phyloP scores from a whole-genome alignment of 2,113 vertebrate genomes.

The Oryzias woworae region DNA sequence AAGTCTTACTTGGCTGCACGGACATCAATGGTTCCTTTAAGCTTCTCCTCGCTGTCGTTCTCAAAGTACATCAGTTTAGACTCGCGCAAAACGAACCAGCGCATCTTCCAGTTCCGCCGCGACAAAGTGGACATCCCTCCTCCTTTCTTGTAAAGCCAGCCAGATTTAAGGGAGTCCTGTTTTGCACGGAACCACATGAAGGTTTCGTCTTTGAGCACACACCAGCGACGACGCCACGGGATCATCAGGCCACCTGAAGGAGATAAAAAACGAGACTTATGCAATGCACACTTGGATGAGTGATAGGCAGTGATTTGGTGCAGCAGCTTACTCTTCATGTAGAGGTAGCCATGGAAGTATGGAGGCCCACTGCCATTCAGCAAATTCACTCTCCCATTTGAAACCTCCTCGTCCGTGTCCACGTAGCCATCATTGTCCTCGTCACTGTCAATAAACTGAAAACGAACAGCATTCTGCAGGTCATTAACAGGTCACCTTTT shows the following conservation, averaged over 20 bases:
- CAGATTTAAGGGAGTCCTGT: slow-evolving; percentile 87
- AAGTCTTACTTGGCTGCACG: slow-evolving; percentile 81
- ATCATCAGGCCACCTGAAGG: slow-evolving; percentile 87
- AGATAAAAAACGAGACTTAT: neutral
- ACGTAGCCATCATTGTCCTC: slow-evolving; percentile 87
- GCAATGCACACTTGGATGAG: neutral
- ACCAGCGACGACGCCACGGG: slow-evolving; percentile 89
- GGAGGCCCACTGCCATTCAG: slow-evolving; percentile 86
- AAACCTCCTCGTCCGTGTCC: slow-evolving; percentile 90
- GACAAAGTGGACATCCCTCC: slow-evolving; percentile 90
- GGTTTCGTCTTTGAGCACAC: slow-evolving; percentile 88
- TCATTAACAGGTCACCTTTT: neutral
- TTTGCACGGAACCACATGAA: slow-evolving; percentile 94
- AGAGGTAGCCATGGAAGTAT: slow-evolving; percentile 93
- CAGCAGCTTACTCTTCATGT: slow-evolving; percentile 85
- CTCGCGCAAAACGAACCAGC: slow-evolving; percentile 91
- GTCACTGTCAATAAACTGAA: slow-evolving; percentile 88
- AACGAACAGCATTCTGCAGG: slow-evolving; percentile 4
- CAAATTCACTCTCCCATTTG: slow-evolving; percentile 80
- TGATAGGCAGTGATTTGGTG: slow-evolving; percentile 27
- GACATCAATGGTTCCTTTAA: slow-evolving; percentile 89
- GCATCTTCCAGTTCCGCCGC: slow-evolving; percentile 92
- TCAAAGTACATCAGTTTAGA: slow-evolving; percentile 92
- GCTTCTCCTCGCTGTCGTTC: slow-evolving; percentile 90
- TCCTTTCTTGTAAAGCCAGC: slow-evolving; percentile 93